phyloP scores from a whole-genome alignment of 2,113 vertebrate genomes.

The Callionymus lyra region DNA sequence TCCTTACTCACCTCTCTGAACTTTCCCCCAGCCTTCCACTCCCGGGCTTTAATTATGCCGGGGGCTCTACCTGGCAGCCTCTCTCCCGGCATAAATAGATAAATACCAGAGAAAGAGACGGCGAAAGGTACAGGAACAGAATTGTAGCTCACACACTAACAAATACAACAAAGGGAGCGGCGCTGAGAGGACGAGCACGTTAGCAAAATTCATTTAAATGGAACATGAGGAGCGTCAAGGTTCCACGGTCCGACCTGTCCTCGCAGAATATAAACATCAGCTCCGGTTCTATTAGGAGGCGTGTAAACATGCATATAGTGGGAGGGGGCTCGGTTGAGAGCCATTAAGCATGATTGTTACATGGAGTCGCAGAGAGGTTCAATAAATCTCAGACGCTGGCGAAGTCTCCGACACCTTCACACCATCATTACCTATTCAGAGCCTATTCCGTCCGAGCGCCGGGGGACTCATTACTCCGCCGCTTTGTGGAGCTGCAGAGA shows the following conservation, averaged over 20 bases:
- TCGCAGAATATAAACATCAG: slow-evolving; percentile 38
- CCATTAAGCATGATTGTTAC: slow-evolving; percentile 18
- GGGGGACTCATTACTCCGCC: slow-evolving; percentile 58
- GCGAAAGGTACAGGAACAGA: slow-evolving; percentile 12
- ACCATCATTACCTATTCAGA: slow-evolving; percentile 57
- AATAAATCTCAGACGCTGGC: slow-evolving; percentile 43
- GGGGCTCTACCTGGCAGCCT: slow-evolving; percentile 18
- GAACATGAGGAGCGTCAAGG: slow-evolving; percentile 17
- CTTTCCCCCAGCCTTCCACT: slow-evolving; percentile 25
- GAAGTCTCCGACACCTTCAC: slow-evolving; percentile 43
- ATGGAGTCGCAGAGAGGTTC: slow-evolving; percentile 17
- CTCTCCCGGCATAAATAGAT: slow-evolving; percentile 42
- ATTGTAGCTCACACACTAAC: slow-evolving; percentile 7
- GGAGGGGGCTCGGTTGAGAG: background rate
- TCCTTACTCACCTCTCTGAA: slow-evolving; percentile 38
- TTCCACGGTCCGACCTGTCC: slow-evolving; percentile 23
- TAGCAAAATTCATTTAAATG: slow-evolving; percentile 41
- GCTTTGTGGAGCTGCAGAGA: slow-evolving; percentile 20
- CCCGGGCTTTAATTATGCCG: slow-evolving; percentile 48
- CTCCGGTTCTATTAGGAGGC: slow-evolving; percentile 15
- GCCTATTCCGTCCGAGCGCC: slow-evolving; percentile 37
- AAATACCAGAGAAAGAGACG: slow-evolving; percentile 28
- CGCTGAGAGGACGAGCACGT: slow-evolving; percentile 18
- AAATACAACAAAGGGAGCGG: slow-evolving; percentile 14
- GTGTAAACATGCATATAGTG: slow-evolving; percentile 24